Conservation (phyloP, 37 sponge, comb jelly and placozoan species). For the Hexactinellida sp. region DNA sequence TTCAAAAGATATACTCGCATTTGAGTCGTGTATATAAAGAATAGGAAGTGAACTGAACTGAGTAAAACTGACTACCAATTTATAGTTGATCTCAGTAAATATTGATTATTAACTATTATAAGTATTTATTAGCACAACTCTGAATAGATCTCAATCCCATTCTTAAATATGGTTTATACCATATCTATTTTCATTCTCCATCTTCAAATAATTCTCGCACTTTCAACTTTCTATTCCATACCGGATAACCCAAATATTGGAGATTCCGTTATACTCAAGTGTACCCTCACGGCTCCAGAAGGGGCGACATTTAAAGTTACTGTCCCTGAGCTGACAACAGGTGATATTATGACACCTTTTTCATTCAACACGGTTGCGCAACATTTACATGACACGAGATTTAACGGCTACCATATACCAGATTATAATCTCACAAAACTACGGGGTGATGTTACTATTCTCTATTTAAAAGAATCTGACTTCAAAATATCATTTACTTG, state of each 20-base stretch:
- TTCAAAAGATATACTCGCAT: no score
- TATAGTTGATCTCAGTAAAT: no score
- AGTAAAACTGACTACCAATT: no score
- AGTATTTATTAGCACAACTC: no score
- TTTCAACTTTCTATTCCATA: neutral
- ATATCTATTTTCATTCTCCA: no score
- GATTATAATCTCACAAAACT: neutral
- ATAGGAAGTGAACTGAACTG: no score
- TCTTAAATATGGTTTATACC: no score
- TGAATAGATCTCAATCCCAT: no score
- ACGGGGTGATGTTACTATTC: neutral
- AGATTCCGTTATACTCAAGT: neutral
- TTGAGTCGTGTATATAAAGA: no score
- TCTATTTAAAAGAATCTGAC: neutral
- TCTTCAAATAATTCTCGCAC: no score
- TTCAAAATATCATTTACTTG: neutral
- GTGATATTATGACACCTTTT: neutral
- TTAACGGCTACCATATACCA: neutral
- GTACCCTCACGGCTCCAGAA: neutral
- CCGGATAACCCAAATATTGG: neutral
- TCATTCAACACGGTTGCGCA: neutral
- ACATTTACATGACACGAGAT: neutral
- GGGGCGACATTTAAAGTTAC: neutral
- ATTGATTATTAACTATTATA: no score
- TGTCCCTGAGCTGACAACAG: neutral